Conservation (phyloP, 2,888 invertebrate genomes). For the Tachina lurida region DNA sequence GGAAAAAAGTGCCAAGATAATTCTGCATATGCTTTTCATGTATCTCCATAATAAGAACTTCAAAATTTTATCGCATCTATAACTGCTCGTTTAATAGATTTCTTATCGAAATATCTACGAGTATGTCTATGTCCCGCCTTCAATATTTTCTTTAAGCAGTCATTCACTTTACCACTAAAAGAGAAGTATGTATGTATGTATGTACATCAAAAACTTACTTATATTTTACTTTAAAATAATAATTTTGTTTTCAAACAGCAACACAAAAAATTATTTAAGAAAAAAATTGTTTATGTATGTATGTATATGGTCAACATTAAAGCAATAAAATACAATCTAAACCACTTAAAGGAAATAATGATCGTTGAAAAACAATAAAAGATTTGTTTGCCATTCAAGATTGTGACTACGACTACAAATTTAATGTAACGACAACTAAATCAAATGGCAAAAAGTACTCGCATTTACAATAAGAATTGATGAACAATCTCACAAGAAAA, state of each 20-base stretch:
- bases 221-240: background rate
- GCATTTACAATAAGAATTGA: constrained; percentile 21
- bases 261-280: constrained; percentile 68
- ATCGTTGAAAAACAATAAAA: constrained; percentile 58
- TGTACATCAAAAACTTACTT: background rate
- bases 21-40: too few species aligned
- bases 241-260: constrained; percentile 73
- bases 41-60: too few species aligned
- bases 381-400: constrained; percentile 57
- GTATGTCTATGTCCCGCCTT: too few species aligned
- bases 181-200: background rate
- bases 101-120: too few species aligned
- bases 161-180: background rate
- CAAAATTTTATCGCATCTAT: too few species aligned
- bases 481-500: background rate
- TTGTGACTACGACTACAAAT: constrained; percentile 30
- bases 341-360: constrained; percentile 53
- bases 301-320: constrained; percentile 68
- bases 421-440: constrained; percentile 37
- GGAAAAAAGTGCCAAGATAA: too few species aligned
- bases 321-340: constrained; percentile 46
- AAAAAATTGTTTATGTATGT: constrained; percentile 74
- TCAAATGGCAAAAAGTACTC: constrained; percentile 25
- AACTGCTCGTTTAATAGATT: too few species aligned
- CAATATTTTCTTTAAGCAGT: background rate